Conservation (phyloP, 1,140 invertebrate genomes). For the Heliconius hewitsoni region DNA sequence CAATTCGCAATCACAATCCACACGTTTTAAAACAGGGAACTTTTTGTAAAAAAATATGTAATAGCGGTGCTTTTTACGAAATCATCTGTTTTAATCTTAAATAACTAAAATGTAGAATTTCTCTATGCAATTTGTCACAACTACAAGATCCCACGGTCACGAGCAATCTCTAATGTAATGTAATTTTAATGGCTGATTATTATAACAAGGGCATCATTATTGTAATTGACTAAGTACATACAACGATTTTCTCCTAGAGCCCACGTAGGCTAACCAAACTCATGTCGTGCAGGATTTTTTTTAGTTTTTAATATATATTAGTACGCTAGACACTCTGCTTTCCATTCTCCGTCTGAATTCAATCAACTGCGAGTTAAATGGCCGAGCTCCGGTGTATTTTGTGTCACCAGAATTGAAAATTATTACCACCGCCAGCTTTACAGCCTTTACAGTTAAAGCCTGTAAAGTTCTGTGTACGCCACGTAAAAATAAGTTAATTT, state of each 20-base stretch:
- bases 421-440: too few relatives aligned
- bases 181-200: constrained; percentile 10
- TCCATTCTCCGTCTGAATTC: too few relatives aligned
- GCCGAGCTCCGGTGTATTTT: neutral
- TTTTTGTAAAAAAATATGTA: too few relatives aligned
- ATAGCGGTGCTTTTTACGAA: too few relatives aligned
- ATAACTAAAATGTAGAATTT: neutral
- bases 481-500: too few relatives aligned
- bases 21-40: too few relatives aligned
- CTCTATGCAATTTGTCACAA: neutral
- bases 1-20: too few relatives aligned
- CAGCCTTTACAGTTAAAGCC: too few relatives aligned
- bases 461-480: too few relatives aligned
- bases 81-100: too few relatives aligned
- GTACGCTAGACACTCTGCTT: too few relatives aligned
- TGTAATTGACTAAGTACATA: constrained; percentile 1
- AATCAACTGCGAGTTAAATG: too few relatives aligned
- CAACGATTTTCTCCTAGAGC: neutral
- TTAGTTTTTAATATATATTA: neutral
- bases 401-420: neutral
- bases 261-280: neutral
- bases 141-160: neutral
- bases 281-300: neutral
- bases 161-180: constrained; percentile 1
- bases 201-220: neutral